Evolutionary conservation across 2,797 vertebrate genomes (phyloP).

Genomic region (Lophotriccus pileatus): DNA sequence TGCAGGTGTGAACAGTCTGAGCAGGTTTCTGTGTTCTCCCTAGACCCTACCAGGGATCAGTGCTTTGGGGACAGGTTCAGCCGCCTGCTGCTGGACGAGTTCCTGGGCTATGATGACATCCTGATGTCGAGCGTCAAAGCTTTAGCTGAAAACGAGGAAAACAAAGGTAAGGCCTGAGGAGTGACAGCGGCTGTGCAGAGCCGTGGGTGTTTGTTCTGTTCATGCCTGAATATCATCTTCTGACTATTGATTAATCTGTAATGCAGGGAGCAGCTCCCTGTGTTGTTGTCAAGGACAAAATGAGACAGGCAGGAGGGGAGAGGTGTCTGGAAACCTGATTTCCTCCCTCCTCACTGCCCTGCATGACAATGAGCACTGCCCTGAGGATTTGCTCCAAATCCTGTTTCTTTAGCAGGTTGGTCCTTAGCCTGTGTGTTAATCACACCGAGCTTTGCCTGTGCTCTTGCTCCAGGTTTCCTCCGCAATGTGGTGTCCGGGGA

Average conservation of each 20-base stretch:
- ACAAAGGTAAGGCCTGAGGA: slow-evolving; percentile 83
- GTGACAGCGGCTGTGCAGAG: neutral
- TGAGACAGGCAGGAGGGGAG: neutral
- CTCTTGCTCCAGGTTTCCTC: slow-evolving; percentile 83
- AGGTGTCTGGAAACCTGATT: neutral
- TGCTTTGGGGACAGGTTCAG: slow-evolving; percentile 97
- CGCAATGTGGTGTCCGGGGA: slow-evolving; percentile 96
- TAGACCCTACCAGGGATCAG: slow-evolving; percentile 87
- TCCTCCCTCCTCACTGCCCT: neutral
- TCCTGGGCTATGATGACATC: slow-evolving; percentile 95
- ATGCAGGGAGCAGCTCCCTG: neutral
- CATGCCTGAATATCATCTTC: neutral
- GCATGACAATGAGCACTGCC: neutral
- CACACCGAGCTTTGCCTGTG: neutral
- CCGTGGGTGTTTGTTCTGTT: neutral
- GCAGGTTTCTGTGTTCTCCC: neutral
- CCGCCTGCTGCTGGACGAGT: slow-evolving; percentile 93
- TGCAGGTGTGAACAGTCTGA: neutral
- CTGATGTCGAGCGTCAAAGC: slow-evolving; percentile 98
- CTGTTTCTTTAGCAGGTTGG: neutral
- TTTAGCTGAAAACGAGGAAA: slow-evolving; percentile 94
- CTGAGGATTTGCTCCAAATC: neutral
- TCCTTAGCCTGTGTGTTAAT: neutral
- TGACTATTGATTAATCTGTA: neutral
- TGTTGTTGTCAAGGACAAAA: slow-evolving; percentile 14